Evolutionary conservation across 2,113 vertebrate genomes (phyloP), one percentile per base, ranked within the genome.

Genomic region (Elephantulus edwardii): DNA sequence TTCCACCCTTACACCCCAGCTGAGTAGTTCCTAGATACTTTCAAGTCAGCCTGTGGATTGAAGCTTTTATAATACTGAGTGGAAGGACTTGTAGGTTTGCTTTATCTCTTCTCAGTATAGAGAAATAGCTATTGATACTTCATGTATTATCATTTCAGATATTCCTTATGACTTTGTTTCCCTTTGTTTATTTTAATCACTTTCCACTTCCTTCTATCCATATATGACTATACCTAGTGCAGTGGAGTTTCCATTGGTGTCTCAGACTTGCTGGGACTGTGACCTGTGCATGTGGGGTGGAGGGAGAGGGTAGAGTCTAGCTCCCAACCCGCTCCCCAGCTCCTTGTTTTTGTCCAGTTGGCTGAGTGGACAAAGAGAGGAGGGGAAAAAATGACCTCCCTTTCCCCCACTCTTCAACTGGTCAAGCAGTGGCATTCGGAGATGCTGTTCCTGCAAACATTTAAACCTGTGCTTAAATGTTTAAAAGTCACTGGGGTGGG

Each of bases 351-450:
- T 91, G 92, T 87, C 85, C 58, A 82, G n/a, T 76, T 87, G 66
- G 52, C 77, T 46, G n/a, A n/a, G n/a, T 30, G 71, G 91, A 94
- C 89, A 84, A 93, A 96, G 91, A 83, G 56, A 87, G 87, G 11
- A 64, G 66, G 89, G 24, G 62, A 30, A 46, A 75, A 70, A 56
- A 28, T 64, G 74, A 38, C n/a, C 54, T 42, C 56, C 74, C 81
- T n/a, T n/a, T 79, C 64, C 90, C 62, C 84, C 38, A 54, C 44
- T 52, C 56, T 22, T 4, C 22, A 64, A 13, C 50, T 50, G 58
- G 33, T 12, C 68, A 7, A 14, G 56, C 86, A 13, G 14, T 30
- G 42, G 46, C 58, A 22, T 56, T 86, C 48, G 16, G 38, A 35
- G 26, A 16, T 74, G 68, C 22, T 48, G 44, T 82, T 28, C 22